These are phyloP conservation scores for Hypolimnas misippus DNA, from an alignment of 2,888 invertebrate species.

Conservation along the genomic window DNA sequence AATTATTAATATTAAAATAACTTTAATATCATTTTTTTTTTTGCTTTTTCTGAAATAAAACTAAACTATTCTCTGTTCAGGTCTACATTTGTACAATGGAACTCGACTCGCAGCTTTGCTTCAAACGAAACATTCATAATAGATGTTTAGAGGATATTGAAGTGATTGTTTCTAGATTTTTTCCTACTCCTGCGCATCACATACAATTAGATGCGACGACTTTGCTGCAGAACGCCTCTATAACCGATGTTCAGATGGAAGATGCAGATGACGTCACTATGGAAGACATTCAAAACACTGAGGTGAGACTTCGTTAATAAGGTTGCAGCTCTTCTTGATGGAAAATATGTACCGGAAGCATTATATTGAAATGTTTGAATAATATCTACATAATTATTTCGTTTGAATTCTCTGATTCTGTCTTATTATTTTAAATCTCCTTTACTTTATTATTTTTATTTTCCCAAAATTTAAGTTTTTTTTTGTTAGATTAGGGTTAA, in stretches of 20 bases:
- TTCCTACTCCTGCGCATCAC: constrained; percentile 91
- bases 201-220: constrained; percentile 92
- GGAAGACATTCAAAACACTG: constrained; percentile 71
- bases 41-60: neutral
- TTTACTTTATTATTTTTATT: neutral
- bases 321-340: no score
- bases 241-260: constrained; percentile 94
- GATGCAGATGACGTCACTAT: constrained; percentile 81
- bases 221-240: constrained; percentile 92
- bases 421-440: neutral
- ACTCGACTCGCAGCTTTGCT: constrained; percentile 90
- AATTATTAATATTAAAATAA: neutral
- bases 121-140: constrained; percentile 93
- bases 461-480: constrained; percentile 16
- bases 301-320: constrained; percentile 64
- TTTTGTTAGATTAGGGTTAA: constrained; percentile 69
- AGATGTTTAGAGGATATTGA: constrained; percentile 91
- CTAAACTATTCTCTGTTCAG: constrained; percentile 70
- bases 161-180: constrained; percentile 88
- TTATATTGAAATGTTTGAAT: neutral
- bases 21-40: neutral
- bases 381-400: neutral
- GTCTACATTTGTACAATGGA: constrained; percentile 96
- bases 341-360: neutral
- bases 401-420: neutral